Evolutionary conservation across 2,797 vertebrate species (phyloP).

Genomic region (Carduelis carduelis): DNA sequence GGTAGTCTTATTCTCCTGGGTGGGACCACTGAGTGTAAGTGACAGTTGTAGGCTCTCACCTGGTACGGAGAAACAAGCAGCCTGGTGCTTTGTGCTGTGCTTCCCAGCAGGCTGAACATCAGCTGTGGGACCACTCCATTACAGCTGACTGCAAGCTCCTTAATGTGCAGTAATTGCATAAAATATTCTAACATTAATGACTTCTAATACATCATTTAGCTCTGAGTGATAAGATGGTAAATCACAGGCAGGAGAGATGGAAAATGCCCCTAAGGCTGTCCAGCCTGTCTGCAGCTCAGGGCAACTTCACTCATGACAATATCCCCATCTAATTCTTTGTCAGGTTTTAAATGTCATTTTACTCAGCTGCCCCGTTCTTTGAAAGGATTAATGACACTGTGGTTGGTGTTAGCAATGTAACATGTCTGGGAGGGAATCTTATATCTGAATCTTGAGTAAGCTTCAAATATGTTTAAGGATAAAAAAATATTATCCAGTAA

Average conservation of each 20-base stretch:
- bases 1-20: neutral
- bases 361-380: neutral
- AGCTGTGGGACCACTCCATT: neutral
- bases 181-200: conserved; percentile 35
- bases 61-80: neutral
- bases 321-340: neutral
- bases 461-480: neutral
- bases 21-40: neutral
- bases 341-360: neutral
- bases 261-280: neutral
- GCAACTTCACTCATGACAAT: neutral
- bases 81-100: neutral
- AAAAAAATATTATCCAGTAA: neutral
- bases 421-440: neutral
- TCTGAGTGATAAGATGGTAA: neutral
- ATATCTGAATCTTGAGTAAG: neutral
- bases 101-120: neutral
- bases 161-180: conserved; percentile 25
- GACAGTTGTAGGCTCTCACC: neutral
- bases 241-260: neutral
- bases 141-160: neutral
- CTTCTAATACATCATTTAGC: neutral
- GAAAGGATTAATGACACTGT: neutral
- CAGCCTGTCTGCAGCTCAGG: neutral
- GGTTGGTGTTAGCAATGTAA: neutral